Percentiles rank a stretch among this genome's conserved stretches.
These are phyloP conservation scores for Phalacrocorax brasilianus DNA, from an alignment of 2,113 vertebrate species.

Conservation along the genomic window DNA sequence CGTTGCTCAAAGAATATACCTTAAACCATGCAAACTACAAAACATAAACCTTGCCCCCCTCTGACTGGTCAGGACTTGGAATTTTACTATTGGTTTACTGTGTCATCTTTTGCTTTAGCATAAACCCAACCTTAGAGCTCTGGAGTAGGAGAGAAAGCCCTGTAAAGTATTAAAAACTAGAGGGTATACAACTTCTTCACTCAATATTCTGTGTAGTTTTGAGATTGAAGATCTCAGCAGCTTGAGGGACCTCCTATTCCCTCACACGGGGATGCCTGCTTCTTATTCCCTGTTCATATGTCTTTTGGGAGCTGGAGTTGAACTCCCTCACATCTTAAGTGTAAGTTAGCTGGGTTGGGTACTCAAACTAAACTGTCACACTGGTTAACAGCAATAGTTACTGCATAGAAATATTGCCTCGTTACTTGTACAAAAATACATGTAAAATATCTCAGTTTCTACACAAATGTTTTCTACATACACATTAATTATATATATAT, in stretches of 20 bases:
- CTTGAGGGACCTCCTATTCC: background rate
- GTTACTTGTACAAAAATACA: background rate
- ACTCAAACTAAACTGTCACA: background rate
- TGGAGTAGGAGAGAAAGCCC: background rate
- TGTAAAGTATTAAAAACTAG: background rate
- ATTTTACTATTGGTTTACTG: background rate
- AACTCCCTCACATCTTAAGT: background rate
- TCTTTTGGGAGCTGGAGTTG: background rate
- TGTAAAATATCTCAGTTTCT: background rate
- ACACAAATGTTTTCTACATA: background rate
- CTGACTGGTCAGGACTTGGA: background rate
- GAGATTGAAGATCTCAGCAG: background rate
- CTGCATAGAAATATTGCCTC: background rate
- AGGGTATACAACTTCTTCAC: background rate
- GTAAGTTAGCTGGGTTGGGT: background rate
- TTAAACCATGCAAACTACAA: background rate
- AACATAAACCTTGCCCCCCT: background rate
- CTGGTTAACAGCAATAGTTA: background rate
- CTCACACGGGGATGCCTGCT: background rate
- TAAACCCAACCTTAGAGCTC: background rate
- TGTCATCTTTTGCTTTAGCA: background rate
- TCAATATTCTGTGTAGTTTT: background rate
- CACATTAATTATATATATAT: background rate
- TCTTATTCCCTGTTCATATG: background rate
- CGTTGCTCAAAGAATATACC: background rate